Base-by-base conservation (phyloP, 2,113 vertebrate genomes). In the Pseudopodoces humilis region DNA sequence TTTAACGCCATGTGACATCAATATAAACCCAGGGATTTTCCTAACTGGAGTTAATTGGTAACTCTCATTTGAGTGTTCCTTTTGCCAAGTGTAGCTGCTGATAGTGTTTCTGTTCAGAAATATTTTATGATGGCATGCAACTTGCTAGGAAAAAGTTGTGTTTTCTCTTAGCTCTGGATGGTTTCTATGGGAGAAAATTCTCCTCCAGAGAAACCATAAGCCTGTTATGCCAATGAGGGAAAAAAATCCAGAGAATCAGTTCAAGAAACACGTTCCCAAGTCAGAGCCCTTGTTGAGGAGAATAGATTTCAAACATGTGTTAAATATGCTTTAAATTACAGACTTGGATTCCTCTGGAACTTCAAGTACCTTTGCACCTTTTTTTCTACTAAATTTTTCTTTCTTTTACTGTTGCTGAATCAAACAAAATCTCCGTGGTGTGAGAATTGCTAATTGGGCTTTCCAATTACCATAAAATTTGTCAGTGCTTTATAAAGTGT, bases 21-120 rank as follows among this genome's bases (percentile, higher is more conserved):
- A 2, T 31, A n/a, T 8, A 52, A 79, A 49, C 1, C 0, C 31
- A 27, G 3, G 0, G 0, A 7, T 59, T 76, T 35, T 39, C 24
- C 37, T 39, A 33, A 33, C 41, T 60, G 47, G 16, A 60, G 30
- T 17, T 67, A 63, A 25, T 30, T 53, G 28, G 25, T 25, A 78
- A n/a, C 43, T 72, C 41, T 81, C 8, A 2, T 59, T 31, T 46
- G 47, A 72, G 30, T 27, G 24, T 62, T 50, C 23, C 12, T 21
- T 71, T 15, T 41, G 21, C 24, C 33, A 44, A 47, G 21, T 35
- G 11, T 41, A 69, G 58, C 55, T n/a, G 28, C 18, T 58, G 31
- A 21, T 30, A 10, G 2, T 39, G 18, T 92, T 76, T 81, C 27
- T 56, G 6, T 68, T 83, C 35, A 77, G 79, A 67, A 80, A 55